These are phyloP conservation scores for Drosophila fulvimacula DNA, from an alignment of 2,888 invertebrate genomes.

Conservation along the genomic window DNA sequence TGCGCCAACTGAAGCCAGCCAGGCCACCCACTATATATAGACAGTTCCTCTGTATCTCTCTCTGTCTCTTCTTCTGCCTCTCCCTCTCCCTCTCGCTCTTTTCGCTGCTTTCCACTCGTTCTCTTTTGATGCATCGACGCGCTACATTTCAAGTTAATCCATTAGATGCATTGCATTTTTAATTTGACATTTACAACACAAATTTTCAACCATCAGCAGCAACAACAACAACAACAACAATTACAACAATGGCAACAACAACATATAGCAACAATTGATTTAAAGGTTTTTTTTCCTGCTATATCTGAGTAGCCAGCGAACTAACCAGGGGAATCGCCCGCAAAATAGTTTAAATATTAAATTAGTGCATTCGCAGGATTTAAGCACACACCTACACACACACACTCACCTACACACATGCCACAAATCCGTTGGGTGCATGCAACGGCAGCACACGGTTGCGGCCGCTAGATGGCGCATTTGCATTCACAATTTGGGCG, in stretches of 20 bases:
- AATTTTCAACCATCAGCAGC: slow-evolving; percentile 46
- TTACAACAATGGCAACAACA: slow-evolving; percentile 15
- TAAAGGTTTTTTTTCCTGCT: neutral
- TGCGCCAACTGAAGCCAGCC: slow-evolving; percentile 27
- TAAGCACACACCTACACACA: slow-evolving; percentile 3
- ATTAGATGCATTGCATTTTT: slow-evolving; percentile 77
- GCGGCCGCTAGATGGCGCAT: slow-evolving; percentile 50
- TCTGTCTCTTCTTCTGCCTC: too few species aligned
- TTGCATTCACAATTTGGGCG: slow-evolving; percentile 43
- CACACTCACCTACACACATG: neutral
- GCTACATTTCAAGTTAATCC: slow-evolving; percentile 69
- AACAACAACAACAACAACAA: slow-evolving; percentile 8
- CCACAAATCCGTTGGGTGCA: slow-evolving; percentile 15
- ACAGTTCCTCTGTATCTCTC: neutral
- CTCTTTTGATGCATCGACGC: slow-evolving; percentile 69
- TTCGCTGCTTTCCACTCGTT: neutral
- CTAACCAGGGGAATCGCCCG: slow-evolving; percentile 32
- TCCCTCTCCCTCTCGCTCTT: neutral
- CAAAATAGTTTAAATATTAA: slow-evolving; percentile 70
- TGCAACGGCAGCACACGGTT: slow-evolving; percentile 7
- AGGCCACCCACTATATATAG: neutral
- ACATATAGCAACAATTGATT: slow-evolving; percentile 27
- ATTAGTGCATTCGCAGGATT: slow-evolving; percentile 48
- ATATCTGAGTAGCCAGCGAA: slow-evolving; percentile 6
- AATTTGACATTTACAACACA: slow-evolving; percentile 77